A percentile compares a stretch with the other conserved stretches of the same genome.
phyloP scores from a whole-genome alignment of 2,797 vertebrate genomes.

The Micromesistius poutassou region DNA sequence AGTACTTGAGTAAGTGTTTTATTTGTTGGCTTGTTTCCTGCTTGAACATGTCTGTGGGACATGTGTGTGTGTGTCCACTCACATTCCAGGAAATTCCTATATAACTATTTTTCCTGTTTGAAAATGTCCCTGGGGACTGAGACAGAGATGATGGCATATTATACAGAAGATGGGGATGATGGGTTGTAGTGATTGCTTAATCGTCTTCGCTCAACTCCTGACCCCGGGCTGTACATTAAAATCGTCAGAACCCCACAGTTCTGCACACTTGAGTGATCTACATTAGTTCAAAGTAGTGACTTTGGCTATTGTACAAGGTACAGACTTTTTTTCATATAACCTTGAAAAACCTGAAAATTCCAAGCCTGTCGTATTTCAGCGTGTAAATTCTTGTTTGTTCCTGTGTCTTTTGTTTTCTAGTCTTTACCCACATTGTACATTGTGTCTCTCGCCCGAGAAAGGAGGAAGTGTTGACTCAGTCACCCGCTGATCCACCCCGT shows the following conservation, averaged over 20 bases:
- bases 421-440: conserved; percentile 33
- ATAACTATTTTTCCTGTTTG: conserved; percentile 50
- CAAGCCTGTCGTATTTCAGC: conserved; percentile 39
- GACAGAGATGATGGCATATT: conserved; percentile 15
- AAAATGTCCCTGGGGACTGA: conserved; percentile 37
- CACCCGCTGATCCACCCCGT: no score
- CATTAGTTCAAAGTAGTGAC: neutral
- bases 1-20: no score
- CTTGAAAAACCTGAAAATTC: conserved; percentile 35
- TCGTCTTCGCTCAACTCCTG: neutral
- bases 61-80: conserved; percentile 48
- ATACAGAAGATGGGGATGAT: neutral
- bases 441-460: no score
- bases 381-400: conserved; percentile 57
- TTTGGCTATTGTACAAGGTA: neutral
- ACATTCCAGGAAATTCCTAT: conserved; percentile 76
- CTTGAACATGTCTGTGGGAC: neutral
- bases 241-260: neutral
- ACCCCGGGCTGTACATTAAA: neutral
- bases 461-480: conserved; percentile 44
- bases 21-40: conserved; percentile 16
- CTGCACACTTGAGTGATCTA: neutral
- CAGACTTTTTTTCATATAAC: conserved; percentile 32
- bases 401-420: conserved; percentile 53
- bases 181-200: conserved; percentile 4